These are phyloP conservation scores for Zaprionus inermis DNA, from an alignment of 1,140 invertebrate genomes.

Conservation along the genomic window DNA sequence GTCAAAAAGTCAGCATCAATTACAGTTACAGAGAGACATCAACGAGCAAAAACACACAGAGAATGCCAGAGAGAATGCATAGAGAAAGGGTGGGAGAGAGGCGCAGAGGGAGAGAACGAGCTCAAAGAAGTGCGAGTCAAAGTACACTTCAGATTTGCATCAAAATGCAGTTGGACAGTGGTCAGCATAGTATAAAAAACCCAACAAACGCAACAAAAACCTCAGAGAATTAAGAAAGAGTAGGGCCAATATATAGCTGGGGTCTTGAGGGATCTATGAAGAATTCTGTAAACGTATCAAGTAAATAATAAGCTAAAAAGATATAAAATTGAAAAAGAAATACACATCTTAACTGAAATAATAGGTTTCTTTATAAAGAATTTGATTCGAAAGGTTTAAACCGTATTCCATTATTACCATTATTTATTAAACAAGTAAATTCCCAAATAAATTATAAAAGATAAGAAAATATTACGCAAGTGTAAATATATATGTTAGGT, in stretches of 20 bases:
- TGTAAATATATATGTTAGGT: no score
- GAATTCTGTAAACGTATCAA: no score
- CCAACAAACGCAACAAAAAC: neutral
- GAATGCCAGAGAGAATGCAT: slow-evolving; percentile 31
- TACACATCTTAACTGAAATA: no score
- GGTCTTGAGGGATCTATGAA: neutral
- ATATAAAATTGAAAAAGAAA: no score
- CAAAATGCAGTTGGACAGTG: slow-evolving; percentile 74
- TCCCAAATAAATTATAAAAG: no score
- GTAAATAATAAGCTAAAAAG: no score
- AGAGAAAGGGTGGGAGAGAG: neutral
- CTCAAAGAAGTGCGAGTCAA: slow-evolving; percentile 69
- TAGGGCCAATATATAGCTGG: neutral
- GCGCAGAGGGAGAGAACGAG: slow-evolving; percentile 30
- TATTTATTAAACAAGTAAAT: no score
- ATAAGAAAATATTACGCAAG: no score
- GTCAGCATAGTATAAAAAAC: slow-evolving; percentile 23
- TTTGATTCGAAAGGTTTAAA: no score
- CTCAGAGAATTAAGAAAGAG: neutral
- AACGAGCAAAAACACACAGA: slow-evolving; percentile 48
- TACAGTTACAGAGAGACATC: slow-evolving; percentile 79
- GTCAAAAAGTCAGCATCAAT: slow-evolving; percentile 83
- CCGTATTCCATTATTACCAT: no score
- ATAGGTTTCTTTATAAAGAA: no score
- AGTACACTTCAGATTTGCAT: slow-evolving; percentile 73